Percentiles rank a stretch among this genome's conserved stretches.
phyloP scores from a whole-genome alignment of 1,140 invertebrate genomes.

The Neodiprion lecontei region DNA sequence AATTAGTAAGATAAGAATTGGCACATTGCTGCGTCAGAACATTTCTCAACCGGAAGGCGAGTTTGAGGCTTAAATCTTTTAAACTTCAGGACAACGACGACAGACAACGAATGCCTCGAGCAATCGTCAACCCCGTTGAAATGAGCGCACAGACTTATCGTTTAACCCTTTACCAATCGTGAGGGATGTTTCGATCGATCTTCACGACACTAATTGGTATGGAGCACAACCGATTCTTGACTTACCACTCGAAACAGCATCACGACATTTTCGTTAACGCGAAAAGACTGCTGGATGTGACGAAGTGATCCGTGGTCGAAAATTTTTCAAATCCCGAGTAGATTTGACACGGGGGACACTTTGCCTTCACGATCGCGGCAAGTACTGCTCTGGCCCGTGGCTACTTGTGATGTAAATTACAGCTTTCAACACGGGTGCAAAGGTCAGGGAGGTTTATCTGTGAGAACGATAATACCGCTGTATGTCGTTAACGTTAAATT shows the following conservation, averaged over 20 bases:
- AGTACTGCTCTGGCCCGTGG: neutral
- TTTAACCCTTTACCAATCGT: too few species aligned
- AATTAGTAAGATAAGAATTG: too few species aligned
- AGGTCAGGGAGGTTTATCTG: neutral
- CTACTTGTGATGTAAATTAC: neutral
- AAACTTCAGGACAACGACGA: too few species aligned
- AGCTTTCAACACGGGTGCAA: neutral
- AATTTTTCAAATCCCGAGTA: too few species aligned
- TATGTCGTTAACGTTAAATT: neutral
- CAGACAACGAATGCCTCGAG: too few species aligned
- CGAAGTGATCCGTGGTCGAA: neutral
- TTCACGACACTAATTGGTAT: too few species aligned
- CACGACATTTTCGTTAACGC: conserved; percentile 6
- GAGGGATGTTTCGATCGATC: too few species aligned
- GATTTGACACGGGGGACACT: neutral
- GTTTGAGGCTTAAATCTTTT: too few species aligned
- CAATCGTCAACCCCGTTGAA: too few species aligned
- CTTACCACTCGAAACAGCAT: conserved; percentile 12
- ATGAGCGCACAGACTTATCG: too few species aligned
- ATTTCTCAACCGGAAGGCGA: too few species aligned
- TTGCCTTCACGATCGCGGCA: neutral
- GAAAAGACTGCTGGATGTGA: neutral
- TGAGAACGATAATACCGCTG: neutral
- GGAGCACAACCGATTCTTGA: neutral
- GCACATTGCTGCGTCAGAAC: too few species aligned